These are phyloP conservation scores for Cephalopachus bancanus DNA, from an alignment of 2,797 vertebrate species.

Conservation along the genomic window DNA sequence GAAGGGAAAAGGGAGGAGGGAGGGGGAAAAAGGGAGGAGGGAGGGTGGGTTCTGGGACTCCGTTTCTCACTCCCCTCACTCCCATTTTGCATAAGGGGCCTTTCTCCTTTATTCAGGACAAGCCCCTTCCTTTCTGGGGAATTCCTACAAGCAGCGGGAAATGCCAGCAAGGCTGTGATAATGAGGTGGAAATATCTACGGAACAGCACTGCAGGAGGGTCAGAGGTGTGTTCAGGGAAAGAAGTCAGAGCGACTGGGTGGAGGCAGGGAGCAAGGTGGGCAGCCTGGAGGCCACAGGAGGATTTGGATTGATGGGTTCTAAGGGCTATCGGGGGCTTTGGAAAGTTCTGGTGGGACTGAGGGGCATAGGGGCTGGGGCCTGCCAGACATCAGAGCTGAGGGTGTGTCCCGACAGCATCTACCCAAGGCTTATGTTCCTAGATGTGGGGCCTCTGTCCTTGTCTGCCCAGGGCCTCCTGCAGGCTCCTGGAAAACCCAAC, in stretches of 20 bases:
- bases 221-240: not conserved
- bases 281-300: not conserved
- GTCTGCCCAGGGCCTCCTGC: not conserved
- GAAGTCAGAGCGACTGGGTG: too few relatives aligned
- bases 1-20: too few relatives aligned
- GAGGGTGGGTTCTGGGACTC: too few relatives aligned
- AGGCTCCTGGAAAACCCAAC: not conserved
- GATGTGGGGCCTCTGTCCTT: accelerated
- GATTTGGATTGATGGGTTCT: too few relatives aligned
- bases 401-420: not conserved
- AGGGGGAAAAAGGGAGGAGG: too few relatives aligned
- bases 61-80: too few relatives aligned
- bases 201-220: too few relatives aligned
- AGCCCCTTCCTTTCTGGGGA: not conserved
- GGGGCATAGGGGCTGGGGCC: not conserved
- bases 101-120: not conserved
- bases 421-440: not conserved
- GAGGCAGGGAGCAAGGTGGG: too few relatives aligned
- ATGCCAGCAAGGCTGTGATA: not conserved
- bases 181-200: not conserved
- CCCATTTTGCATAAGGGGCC: too few relatives aligned
- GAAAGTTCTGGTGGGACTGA: not conserved
- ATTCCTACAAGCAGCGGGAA: not conserved
- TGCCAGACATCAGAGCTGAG: not conserved
- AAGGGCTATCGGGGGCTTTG: not conserved